Evolutionary conservation across 2,888 invertebrate species (phyloP), one percentile per base, ranked within the genome.

Genomic region (Trichogramma dendrolimi): DNA sequence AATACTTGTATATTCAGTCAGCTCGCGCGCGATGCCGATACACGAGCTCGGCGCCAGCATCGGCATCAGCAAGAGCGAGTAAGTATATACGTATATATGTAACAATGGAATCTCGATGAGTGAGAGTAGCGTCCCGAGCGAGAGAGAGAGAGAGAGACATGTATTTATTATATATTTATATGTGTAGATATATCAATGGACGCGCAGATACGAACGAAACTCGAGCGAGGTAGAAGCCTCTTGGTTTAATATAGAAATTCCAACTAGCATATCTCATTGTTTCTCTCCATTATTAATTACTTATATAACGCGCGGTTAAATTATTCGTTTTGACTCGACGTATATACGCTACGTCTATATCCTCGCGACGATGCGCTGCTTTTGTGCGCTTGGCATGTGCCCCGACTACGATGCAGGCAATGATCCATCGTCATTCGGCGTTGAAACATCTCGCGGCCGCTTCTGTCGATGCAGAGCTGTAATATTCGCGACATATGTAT

Each of bases 221-320:
- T 27, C 27, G 27, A 27, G 27, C 27, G 27, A 27, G 27, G 27
- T 27, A 27, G 27, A 27, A 27, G 27, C 27, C 27, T 27, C 27
- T 27, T 27, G 27, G 55, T 54, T 54, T 41, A 56, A 52, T 60
- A 55, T 60, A 65, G 60, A 58, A 65, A 65, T 65, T 56, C 60
- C 60, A 38, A 27, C 52, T 49, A 50, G 59, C 41, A 43, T 50
- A 56, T 40, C n/a, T 39, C 10, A 4, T 11, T 10, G 47, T 43
- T 55, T 38, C 52, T 46, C 38, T 39, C 53, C 56, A 65, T 65
- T 65, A 61, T 65, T 63, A 65, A 65, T 65, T 60, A 63, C 62
- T 65, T 54, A 53, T 57, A 61, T 50, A 58, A 56, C 41, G 52
- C 53, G 58, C 60, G 27, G 27, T 57, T 61, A 62, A 58, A 61